Conservation (phyloP, 1,140 invertebrate genomes). For the Drosophila sechellia region DNA sequence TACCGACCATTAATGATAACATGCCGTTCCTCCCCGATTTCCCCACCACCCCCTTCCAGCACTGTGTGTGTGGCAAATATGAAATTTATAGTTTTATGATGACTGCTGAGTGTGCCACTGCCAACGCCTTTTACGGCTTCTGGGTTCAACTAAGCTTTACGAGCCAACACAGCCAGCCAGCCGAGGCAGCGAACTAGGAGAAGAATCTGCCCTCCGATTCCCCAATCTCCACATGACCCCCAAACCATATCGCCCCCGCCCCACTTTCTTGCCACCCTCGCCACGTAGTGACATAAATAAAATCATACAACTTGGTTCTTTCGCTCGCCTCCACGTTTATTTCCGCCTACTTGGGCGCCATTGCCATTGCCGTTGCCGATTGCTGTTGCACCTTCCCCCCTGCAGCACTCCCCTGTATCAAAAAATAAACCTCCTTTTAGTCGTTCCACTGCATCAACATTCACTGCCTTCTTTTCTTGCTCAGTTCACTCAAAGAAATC, state of each 20-base stretch:
- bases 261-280: constrained; percentile 2
- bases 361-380: constrained; percentile 64
- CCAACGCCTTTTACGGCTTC: constrained; percentile 81
- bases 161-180: constrained; percentile 49
- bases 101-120: constrained; percentile 82
- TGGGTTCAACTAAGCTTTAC: constrained; percentile 79
- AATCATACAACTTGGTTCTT: constrained; percentile 69
- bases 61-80: constrained; percentile 71
- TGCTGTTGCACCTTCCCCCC: constrained; percentile 58
- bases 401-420: constrained; percentile 39
- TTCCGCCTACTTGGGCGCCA: constrained; percentile 79
- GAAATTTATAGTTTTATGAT: constrained; percentile 84
- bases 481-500: background rate
- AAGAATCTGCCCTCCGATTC: constrained; percentile 21
- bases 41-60: background rate
- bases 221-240: background rate
- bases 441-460: constrained; percentile 32
- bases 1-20: constrained; percentile 79
- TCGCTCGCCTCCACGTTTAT: constrained; percentile 61
- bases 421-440: constrained; percentile 34
- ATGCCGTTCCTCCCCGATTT: constrained; percentile 39
- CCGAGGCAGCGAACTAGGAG: constrained; percentile 21
- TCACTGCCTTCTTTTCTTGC: constrained; percentile 10
- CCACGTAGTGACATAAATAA: constrained; percentile 72
- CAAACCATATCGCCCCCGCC: background rate